Evolutionary conservation across 2,113 vertebrate species (phyloP).

Genomic region (Sisor rabdophorus): DNA sequence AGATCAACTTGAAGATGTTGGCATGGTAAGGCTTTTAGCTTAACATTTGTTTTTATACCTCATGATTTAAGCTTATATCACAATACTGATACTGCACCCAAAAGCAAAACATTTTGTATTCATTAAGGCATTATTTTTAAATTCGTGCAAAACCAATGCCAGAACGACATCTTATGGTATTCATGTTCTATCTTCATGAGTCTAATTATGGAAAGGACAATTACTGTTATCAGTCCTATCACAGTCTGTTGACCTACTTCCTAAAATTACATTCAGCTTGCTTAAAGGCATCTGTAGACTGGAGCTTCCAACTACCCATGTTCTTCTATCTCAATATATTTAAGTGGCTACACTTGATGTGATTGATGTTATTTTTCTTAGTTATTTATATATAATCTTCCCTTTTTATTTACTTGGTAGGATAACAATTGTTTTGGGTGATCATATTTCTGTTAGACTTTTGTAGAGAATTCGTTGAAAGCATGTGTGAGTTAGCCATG

Average conservation of each 20-base stretch:
- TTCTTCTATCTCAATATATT: neutral
- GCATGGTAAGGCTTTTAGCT: neutral
- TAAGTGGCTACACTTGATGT: neutral
- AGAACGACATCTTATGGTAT: conserved; percentile 4
- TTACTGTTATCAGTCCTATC: conserved; percentile 45
- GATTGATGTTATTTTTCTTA: too few species aligned
- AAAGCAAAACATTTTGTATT: neutral
- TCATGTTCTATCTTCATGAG: conserved; percentile 14
- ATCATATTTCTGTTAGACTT: neutral
- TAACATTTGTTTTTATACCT: neutral
- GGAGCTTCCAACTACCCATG: neutral
- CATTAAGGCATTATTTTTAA: neutral
- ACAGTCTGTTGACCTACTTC: conserved; percentile 50
- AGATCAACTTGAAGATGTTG: conserved; percentile 3
- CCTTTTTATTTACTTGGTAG: neutral
- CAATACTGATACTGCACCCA: neutral
- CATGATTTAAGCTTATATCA: neutral
- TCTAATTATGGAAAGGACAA: conserved; percentile 32
- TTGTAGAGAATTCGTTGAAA: conserved; percentile 17
- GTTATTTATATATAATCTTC: neutral
- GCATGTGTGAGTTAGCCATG: neutral
- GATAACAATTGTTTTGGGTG: neutral
- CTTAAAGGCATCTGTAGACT: neutral
- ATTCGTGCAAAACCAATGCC: neutral
- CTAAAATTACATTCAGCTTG: conserved; percentile 11